Base-by-base conservation (phyloP, 1,140 invertebrate genomes). In the Drosophila carrolli region DNA sequence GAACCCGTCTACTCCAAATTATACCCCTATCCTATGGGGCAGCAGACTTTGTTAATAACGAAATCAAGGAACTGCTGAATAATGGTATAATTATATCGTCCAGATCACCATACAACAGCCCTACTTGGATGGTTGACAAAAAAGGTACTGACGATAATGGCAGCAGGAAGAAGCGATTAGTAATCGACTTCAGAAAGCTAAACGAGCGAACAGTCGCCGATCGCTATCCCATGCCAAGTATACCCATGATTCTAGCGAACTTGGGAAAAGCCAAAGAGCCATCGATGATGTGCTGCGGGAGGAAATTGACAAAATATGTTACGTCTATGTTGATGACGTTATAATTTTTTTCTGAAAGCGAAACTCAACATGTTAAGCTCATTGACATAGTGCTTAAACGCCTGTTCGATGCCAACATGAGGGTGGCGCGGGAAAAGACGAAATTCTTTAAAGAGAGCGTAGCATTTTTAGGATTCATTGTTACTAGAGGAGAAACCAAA, bases 141-240 rank as follows among this genome's bases (percentile, higher is more conserved):
- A 16, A 16, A 16, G 16, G 16, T 16, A 19, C 19, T n/a, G 66
- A 70, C 37, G 58, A 62, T 32, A 13, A 48, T 16, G 44, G 65
- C 50, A 63, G 19, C 11, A 70, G 10, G 9, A 71, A 55, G 13
- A 62, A 63, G 13, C 51, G 51, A 1, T 35, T 58, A 5, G 63
- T 66, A 38, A 41, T 50, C 37, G 46, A 62, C 43, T 16, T 16
- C 16, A 16, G 16, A 16, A 16, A 66, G 11, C 54, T 66, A 4
- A 57, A 66, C 43, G 11, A 38, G 32, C 35, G n/a, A 56, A 38
- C 23, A 19, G 38, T 71, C n/a, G 35, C 60, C 32, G 44, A 65
- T 38, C 40, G 32, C 32, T 65, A 65, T 10, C 44, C 51, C 5
- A 71, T 71, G 41, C 59, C 51, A 38, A 54, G 35, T 8, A 54